phyloP scores from a whole-genome alignment of 2,888 invertebrate genomes.

The Volucella zonaria region DNA sequence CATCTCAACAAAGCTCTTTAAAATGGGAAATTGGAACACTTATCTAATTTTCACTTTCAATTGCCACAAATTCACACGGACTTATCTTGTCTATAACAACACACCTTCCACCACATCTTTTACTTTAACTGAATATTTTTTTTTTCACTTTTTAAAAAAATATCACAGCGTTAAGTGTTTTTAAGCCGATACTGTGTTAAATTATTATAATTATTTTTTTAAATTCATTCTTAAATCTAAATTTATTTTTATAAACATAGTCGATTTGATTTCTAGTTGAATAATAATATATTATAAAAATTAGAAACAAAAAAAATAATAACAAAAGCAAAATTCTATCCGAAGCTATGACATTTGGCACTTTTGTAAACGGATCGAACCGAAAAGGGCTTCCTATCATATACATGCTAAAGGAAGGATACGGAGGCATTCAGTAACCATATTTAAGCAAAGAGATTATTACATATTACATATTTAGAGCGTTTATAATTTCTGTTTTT shows the following conservation, averaged over 20 bases:
- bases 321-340: conserved; percentile 8
- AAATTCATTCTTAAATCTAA: conserved; percentile 27
- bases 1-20: background rate
- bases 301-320: background rate
- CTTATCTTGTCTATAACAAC: background rate
- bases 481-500: background rate
- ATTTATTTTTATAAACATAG: conserved; percentile 27
- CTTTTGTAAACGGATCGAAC: conserved; percentile 47
- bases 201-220: conserved; percentile 1
- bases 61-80: background rate
- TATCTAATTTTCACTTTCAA: background rate
- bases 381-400: conserved; percentile 47
- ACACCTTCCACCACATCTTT: conserved; percentile 1
- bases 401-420: conserved; percentile 8
- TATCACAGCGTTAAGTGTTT: conserved; percentile 43
- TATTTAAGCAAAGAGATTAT: conserved; percentile 15
- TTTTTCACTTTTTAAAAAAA: conserved; percentile 1
- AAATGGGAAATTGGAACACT: background rate
- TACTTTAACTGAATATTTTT: conserved; percentile 40
- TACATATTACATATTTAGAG: conserved; percentile 28
- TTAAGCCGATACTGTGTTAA: conserved; percentile 31
- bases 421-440: background rate
- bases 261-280: conserved; percentile 30
- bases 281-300: conserved; percentile 3
- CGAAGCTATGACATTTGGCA: conserved; percentile 49